Base-by-base conservation (phyloP, 1,140 invertebrate species). In the Zaprionus nigranus region DNA sequence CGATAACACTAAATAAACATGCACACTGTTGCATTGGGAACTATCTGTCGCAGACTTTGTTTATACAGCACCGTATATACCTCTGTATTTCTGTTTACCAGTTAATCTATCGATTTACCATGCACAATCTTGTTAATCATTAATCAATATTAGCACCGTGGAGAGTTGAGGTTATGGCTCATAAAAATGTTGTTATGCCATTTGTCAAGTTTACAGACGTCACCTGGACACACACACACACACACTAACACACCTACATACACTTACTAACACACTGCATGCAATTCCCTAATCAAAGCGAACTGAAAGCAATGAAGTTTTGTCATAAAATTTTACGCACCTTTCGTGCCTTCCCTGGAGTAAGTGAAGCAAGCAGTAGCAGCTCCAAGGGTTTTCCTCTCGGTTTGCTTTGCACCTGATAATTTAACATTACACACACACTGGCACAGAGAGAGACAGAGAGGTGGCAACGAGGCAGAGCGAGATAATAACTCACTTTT, bases 401-500 rank as follows among this genome's bases (percentile, higher is more conserved):
- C 15, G 26, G 5, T 46, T 36, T 75, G n/a, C 56, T 72, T 53
- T 65, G 49, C 83, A 87, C 84, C 80, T 83, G 80, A 75, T 88
- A 75, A 82, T 86, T 86, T 79, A 60, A 82, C 82, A 65, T 28
- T 40, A 51, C 36, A 62, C 36, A 61, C 20, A 38, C 13, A 24
- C 3, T 22, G 12, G 34, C 11, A 43, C 24, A 46, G 62, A 43
- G 26, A 43, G 51, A 49, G 36, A 28, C 3, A 20, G 24, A 17
- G 40, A n/a, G 7, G 2, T 34, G 13, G 54, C 15, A 17, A 34
- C 22, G 46, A 15, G 15, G 49, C 24, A 40, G 51, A 78, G 80
- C 24, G 57, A 79, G 78, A 88, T 81, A 86, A 92, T 92, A 92
- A 91, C 84, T 92, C 86, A 92, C 86, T 92, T 92, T 92, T 91